These are phyloP conservation scores for Gopherus flavomarginatus DNA, from an alignment of 2,113 vertebrate genomes.

Conservation along the genomic window DNA sequence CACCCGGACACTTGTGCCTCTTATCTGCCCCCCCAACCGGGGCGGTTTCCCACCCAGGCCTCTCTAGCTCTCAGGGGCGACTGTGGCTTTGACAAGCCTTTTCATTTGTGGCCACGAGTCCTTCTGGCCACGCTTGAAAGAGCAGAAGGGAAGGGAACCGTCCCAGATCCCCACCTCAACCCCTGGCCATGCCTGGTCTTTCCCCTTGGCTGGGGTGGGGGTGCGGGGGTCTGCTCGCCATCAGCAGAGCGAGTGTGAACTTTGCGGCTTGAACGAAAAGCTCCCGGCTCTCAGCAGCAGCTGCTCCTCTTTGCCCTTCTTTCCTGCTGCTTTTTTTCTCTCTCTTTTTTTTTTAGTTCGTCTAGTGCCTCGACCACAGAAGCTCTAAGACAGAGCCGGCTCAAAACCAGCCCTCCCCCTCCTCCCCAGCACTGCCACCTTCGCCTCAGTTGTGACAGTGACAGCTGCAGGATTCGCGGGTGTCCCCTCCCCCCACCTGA, in stretches of 20 bases:
- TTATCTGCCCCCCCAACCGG: neutral
- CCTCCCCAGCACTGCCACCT: neutral
- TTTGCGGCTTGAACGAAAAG: neutral
- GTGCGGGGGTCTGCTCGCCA: neutral
- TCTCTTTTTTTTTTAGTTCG: neutral
- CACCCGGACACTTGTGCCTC: neutral
- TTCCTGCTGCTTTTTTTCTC: neutral
- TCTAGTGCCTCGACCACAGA: constrained; percentile 1
- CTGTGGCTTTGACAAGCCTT: accelerated
- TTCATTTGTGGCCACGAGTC: neutral
- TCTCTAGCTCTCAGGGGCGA: neutral
- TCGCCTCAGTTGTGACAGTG: constrained; percentile 31
- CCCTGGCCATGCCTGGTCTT: neutral
- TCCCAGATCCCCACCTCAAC: neutral
- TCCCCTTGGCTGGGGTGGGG: neutral
- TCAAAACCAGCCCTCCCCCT: neutral
- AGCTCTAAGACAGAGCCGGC: constrained; percentile 25
- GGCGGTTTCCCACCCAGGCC: neutral
- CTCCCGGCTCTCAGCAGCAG: neutral
- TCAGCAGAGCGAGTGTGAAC: neutral
- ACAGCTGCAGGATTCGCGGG: constrained; percentile 59
- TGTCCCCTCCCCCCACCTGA: constrained; percentile 26
- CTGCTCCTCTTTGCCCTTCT: constrained; percentile 19
- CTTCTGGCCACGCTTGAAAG: neutral
- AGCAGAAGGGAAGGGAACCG: neutral